Evolutionary conservation across 2,888 invertebrate genomes (phyloP).

Genomic region (Caenorhabditis macrosperma): DNA sequence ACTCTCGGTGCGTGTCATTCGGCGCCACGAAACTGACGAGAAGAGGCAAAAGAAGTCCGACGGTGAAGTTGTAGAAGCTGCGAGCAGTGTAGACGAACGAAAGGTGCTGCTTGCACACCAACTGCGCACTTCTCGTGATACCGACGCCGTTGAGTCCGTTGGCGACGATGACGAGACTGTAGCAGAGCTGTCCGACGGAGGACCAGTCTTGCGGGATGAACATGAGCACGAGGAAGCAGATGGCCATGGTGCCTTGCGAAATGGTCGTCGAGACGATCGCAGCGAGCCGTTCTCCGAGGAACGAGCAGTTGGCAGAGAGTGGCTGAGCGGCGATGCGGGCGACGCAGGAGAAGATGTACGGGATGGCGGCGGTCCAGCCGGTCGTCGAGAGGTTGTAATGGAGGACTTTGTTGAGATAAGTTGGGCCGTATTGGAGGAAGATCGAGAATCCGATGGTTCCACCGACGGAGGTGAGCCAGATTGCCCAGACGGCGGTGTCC

Average conservation of each 20-base stretch:
- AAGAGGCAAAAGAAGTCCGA: constrained; percentile 57
- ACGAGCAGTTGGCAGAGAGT: constrained; percentile 56
- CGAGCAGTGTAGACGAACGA: constrained; percentile 60
- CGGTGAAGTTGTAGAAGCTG: constrained; percentile 47
- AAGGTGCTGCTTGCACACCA: constrained; percentile 62
- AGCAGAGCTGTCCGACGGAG: constrained; percentile 58
- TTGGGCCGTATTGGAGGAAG: constrained; percentile 63
- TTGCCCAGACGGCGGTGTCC: constrained; percentile 57
- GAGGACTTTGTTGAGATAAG: constrained; percentile 62
- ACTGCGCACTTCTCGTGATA: constrained; percentile 60
- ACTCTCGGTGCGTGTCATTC: constrained; percentile 58
- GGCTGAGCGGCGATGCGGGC: constrained; percentile 61
- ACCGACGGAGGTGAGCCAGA: constrained; percentile 62
- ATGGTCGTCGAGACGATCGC: constrained; percentile 61
- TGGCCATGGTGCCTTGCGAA: constrained; percentile 60
- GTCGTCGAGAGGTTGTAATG: constrained; percentile 61
- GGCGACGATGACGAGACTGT: constrained; percentile 61
- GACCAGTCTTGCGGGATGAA: constrained; percentile 58
- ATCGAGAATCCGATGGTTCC: constrained; percentile 64
- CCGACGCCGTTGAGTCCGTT: constrained; percentile 65
- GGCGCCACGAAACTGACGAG: constrained; percentile 58
- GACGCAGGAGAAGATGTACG: constrained; percentile 61
- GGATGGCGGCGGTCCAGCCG: constrained; percentile 63
- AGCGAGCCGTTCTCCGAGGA: constrained; percentile 62
- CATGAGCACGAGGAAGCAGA: constrained; percentile 60